phyloP scores from a whole-genome alignment of 1,140 invertebrate species.

The Bactericera cockerelli region DNA sequence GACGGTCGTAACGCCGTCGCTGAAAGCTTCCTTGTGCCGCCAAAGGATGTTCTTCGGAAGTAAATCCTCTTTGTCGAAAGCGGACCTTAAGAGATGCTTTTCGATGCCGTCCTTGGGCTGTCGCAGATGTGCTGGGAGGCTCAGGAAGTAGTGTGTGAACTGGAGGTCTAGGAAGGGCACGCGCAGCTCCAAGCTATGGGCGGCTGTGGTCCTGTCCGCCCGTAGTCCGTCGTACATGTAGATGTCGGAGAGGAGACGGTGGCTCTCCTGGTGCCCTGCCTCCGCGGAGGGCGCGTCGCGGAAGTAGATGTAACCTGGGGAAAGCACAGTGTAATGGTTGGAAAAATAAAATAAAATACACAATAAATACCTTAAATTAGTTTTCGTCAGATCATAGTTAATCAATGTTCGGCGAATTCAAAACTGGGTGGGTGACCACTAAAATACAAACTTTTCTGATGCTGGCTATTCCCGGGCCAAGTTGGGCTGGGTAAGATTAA shows the following conservation, averaged over 20 bases:
- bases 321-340: too few relatives aligned
- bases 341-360: too few relatives aligned
- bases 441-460: too few relatives aligned
- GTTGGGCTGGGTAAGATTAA: too few relatives aligned
- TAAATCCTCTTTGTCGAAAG: constrained; percentile 52
- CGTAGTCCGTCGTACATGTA: constrained; percentile 74
- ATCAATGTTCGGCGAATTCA: too few relatives aligned
- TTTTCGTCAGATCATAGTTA: too few relatives aligned
- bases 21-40: constrained; percentile 83
- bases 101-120: constrained; percentile 64
- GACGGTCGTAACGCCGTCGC: constrained; percentile 69
- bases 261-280: constrained; percentile 59
- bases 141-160: constrained; percentile 61
- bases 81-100: constrained; percentile 61
- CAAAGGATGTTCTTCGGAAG: constrained; percentile 71
- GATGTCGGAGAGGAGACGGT: constrained; percentile 51
- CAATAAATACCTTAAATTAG: too few relatives aligned
- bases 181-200: constrained; percentile 63
- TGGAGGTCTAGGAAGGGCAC: constrained; percentile 78
- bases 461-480: too few relatives aligned
- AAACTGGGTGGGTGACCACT: too few relatives aligned
- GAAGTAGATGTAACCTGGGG: constrained; percentile 88
- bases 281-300: constrained; percentile 57
- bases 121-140: constrained; percentile 44
- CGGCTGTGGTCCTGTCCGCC: constrained; percentile 70